Base-by-base conservation (phyloP, 2,797 vertebrate genomes). In the Eleutherodactylus coqui region DNA sequence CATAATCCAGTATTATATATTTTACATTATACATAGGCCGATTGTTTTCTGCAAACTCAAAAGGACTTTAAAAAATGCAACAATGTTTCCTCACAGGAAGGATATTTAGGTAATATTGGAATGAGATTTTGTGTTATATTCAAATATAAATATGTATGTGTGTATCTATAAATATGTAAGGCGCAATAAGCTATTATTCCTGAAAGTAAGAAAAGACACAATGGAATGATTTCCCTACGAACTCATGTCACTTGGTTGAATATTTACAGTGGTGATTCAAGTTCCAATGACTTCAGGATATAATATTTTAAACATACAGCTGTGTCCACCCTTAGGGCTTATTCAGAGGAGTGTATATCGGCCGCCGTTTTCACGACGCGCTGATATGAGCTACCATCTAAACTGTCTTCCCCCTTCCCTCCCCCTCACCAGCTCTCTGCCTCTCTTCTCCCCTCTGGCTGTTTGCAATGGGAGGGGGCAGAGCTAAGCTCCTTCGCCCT, bases 1-100 rank as follows among this genome's bases (percentile, higher is more conserved):
- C 53, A 41, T 86, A 86, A 86, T 86, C 77, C 70, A 19, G 32
- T 62, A 51, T 64, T 86, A 75, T 75, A 76, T 29, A 32, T 73
- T 51, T 34, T 75, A 41, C 58, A 76, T 69, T 75, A 19, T 77
- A 77, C 58, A 67, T 75, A 43, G 79, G 21, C 34, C 51, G 43
- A 69, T 70, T 83, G 53, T 75, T 45, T 3, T 78, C 60, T 78
- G 70, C 38, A 69, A 82, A 82, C 29, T 81, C 13, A 36, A 43
- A 29, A 27, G 43, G 77, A 79, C 62, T 27, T 70, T 82, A 47
- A 3, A 58, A 60, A 81, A 81, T n/a, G n/a, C n/a, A 34, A 79
- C 77, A 79, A 67, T 10, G 47, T 49, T 53, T 67, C 11, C 58
- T 64, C 16, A 47, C 10, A 45, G 58, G 41, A 80, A 80, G 58